Conservation (phyloP, 2,797 vertebrate genomes). For the Crocodylus rhombifer region DNA sequence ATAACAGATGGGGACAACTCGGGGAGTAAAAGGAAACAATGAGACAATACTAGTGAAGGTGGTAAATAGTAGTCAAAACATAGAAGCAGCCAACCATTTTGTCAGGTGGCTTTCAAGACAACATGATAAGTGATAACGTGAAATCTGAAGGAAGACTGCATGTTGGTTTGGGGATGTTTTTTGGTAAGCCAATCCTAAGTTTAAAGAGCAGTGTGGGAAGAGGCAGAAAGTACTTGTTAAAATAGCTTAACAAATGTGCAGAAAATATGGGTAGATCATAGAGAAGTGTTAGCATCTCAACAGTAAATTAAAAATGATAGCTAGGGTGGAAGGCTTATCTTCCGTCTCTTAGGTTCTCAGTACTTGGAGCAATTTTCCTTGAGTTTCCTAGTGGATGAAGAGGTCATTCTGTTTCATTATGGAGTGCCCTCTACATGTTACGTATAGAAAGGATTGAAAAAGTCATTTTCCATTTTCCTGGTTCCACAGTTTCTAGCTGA, state of each 20-base stretch:
- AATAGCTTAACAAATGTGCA: background rate
- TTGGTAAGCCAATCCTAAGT: background rate
- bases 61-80: background rate
- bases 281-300: background rate
- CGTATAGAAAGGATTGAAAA: slow-evolving; percentile 34
- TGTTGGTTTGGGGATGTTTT: background rate
- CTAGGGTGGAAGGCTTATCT: background rate
- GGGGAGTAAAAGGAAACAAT: background rate
- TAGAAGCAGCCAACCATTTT: background rate
- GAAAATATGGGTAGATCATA: rapidly evolving
- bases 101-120: background rate
- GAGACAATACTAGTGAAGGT: background rate
- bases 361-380: slow-evolving; percentile 25
- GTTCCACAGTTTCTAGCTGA: background rate
- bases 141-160: background rate
- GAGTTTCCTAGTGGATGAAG: background rate
- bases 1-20: background rate
- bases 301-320: background rate
- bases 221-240: rapidly evolving
- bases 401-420: slow-evolving; percentile 59
- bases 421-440: slow-evolving; percentile 41
- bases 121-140: background rate
- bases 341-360: background rate
- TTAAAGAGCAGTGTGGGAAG: background rate
- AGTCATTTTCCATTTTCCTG: background rate